Conservation (phyloP, 2,797 vertebrate species). For the Epinephelus malabaricus region DNA sequence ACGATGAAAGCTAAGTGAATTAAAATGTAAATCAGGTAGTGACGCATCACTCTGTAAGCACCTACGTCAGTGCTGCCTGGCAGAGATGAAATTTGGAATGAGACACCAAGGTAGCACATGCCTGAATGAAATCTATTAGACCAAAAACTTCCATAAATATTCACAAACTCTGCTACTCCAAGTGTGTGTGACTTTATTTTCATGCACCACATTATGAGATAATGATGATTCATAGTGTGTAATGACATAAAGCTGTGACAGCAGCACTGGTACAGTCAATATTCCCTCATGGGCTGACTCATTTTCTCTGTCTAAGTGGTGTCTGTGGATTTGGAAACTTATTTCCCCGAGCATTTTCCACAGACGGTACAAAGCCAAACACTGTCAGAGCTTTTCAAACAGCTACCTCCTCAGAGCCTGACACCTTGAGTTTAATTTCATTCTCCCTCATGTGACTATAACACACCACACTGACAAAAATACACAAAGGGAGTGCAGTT, state of each 20-base stretch:
- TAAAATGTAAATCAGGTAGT: slow-evolving; percentile 17
- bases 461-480: neutral
- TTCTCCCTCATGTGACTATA: neutral
- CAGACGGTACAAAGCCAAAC: slow-evolving; percentile 6
- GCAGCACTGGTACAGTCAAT: slow-evolving; percentile 11
- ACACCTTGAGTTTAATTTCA: neutral
- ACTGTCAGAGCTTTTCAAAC: slow-evolving; percentile 21
- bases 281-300: slow-evolving; percentile 42
- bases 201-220: slow-evolving; percentile 8
- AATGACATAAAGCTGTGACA: slow-evolving; percentile 38
- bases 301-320: slow-evolving; percentile 38
- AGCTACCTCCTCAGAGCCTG: neutral
- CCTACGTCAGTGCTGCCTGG: neutral
- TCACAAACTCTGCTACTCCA: slow-evolving; percentile 13
- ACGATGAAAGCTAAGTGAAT: neutral
- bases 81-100: neutral
- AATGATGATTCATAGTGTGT: slow-evolving; percentile 23
- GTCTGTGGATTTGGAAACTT: slow-evolving; percentile 31
- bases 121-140: slow-evolving; percentile 1
- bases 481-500: neutral
- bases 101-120: neutral
- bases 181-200: slow-evolving; percentile 23
- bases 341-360: slow-evolving; percentile 22
- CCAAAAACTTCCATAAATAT: slow-evolving; percentile 7
- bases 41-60: neutral